Conservation (phyloP, 2,888 invertebrate genomes). For the Balanococcus diminutus region DNA sequence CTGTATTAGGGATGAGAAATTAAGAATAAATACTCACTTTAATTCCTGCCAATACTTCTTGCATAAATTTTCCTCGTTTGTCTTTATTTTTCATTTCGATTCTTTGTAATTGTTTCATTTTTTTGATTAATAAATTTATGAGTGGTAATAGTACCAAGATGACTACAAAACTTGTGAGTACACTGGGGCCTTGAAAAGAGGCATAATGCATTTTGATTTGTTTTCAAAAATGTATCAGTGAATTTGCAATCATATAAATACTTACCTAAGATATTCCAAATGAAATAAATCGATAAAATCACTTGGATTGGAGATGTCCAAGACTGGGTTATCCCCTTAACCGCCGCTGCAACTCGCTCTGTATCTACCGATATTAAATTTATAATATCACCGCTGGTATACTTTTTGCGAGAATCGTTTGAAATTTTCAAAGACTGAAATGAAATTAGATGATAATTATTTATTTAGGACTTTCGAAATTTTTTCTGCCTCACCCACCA, state of each 20-base stretch:
- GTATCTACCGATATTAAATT: constrained; percentile 4
- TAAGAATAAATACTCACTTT: constrained; percentile 9
- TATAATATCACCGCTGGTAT: neutral
- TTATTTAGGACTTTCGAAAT: too few species aligned
- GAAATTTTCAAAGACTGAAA: constrained; percentile 24
- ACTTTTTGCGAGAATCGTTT: neutral
- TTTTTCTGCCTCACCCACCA: too few species aligned
- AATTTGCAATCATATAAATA: neutral
- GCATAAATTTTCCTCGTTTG: constrained; percentile 21
- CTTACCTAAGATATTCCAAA: constrained; percentile 24
- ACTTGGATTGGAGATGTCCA: constrained; percentile 18
- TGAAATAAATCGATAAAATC: neutral
- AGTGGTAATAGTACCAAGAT: neutral
- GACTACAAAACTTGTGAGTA: neutral
- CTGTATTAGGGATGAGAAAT: too few species aligned
- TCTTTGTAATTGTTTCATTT: neutral
- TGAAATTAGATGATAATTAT: too few species aligned
- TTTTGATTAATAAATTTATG: neutral
- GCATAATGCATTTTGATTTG: neutral
- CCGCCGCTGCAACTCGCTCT: neutral
- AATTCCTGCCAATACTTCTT: neutral
- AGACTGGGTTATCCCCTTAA: neutral
- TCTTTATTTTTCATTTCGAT: constrained; percentile 29
- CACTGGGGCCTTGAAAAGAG: neutral
- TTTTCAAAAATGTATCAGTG: too few species aligned